phyloP scores from a whole-genome alignment of 2,797 vertebrate genomes.

The Champsocephalus gunnari region DNA sequence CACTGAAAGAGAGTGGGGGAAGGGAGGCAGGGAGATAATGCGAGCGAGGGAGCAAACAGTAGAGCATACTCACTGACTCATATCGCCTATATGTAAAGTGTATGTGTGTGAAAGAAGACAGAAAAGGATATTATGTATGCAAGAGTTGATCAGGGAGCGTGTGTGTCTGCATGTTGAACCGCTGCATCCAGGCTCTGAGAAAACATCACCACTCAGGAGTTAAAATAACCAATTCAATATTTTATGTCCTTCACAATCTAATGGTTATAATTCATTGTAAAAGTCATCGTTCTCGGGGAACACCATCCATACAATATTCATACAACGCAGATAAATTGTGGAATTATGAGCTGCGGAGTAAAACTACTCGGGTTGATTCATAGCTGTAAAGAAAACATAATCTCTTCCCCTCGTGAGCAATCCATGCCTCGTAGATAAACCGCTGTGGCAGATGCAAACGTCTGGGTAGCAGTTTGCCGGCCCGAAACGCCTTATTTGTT shows the following conservation, averaged over 20 bases:
- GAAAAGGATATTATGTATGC: slow-evolving; percentile 76
- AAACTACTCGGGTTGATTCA: slow-evolving; percentile 15
- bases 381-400: slow-evolving; percentile 20
- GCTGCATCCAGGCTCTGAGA: slow-evolving; percentile 47
- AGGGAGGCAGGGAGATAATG: slow-evolving; percentile 79
- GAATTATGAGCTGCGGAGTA: slow-evolving; percentile 40
- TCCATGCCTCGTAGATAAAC: background rate
- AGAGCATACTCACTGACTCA: slow-evolving; percentile 78
- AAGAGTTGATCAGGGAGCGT: slow-evolving; percentile 70
- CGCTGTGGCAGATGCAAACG: slow-evolving; percentile 13
- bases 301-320: slow-evolving; percentile 47
- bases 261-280: slow-evolving; percentile 40
- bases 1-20: slow-evolving; percentile 85
- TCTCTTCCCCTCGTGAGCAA: slow-evolving; percentile 10
- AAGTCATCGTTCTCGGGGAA: slow-evolving; percentile 34
- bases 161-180: slow-evolving; percentile 44
- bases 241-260: slow-evolving; percentile 56
- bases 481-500: background rate
- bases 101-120: slow-evolving; percentile 43
- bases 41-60: slow-evolving; percentile 74
- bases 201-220: slow-evolving; percentile 64
- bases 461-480: background rate
- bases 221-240: slow-evolving; percentile 65
- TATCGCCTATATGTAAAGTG: slow-evolving; percentile 61
- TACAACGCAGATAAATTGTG: slow-evolving; percentile 41